Conservation (phyloP, 2,888 invertebrate genomes). For the Sesia apiformis region DNA sequence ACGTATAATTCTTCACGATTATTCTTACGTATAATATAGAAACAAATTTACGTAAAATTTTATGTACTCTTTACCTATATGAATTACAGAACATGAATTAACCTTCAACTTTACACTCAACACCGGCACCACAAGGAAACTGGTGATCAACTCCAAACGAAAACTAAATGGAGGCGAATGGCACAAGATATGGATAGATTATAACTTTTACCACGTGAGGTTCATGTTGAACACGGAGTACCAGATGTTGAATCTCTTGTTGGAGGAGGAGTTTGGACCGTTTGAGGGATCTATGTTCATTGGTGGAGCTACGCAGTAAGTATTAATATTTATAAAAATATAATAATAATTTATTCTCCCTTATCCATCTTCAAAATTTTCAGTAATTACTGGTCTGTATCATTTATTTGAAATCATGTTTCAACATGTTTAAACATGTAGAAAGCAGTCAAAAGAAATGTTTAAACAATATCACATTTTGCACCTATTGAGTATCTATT, state of each 20-base stretch:
- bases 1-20: too few relatives aligned
- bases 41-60: too few relatives aligned
- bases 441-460: background rate
- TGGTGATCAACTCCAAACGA: conserved; percentile 87
- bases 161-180: conserved; percentile 94
- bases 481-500: too few relatives aligned
- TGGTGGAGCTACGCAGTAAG: conserved; percentile 93
- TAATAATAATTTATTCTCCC: too few relatives aligned
- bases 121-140: conserved; percentile 86
- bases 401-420: too few relatives aligned
- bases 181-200: conserved; percentile 97
- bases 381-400: too few relatives aligned
- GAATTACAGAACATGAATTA: conserved; percentile 81
- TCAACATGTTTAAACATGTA: too few relatives aligned
- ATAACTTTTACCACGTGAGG: conserved; percentile 93
- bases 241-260: conserved; percentile 88
- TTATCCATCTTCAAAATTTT: too few relatives aligned
- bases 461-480: background rate
- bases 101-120: conserved; percentile 93
- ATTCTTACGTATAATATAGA: too few relatives aligned
- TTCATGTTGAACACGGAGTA: conserved; percentile 94
- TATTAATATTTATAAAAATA: conserved; percentile 15
- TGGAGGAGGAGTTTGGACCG: conserved; percentile 92
- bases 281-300: conserved; percentile 96
- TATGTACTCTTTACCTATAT: too few relatives aligned